These are phyloP conservation scores for Mormyrus hasselquistii DNA, from an alignment of 2,797 vertebrate species.

Conservation along the genomic window DNA sequence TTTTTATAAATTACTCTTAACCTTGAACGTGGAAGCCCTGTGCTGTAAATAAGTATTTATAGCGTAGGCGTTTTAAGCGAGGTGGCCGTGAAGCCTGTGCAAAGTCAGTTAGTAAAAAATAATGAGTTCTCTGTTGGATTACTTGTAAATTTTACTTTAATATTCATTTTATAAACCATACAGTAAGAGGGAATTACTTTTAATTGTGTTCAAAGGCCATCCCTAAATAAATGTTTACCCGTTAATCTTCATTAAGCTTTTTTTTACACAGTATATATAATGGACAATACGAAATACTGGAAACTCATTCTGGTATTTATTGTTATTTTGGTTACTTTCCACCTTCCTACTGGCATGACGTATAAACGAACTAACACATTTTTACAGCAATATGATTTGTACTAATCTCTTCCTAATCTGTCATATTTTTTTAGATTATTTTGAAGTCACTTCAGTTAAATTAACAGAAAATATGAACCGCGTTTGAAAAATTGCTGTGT, in stretches of 20 bases:
- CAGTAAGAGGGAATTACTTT: background rate
- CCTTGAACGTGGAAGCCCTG: background rate
- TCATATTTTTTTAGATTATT: background rate
- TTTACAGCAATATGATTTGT: background rate
- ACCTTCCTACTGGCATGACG: background rate
- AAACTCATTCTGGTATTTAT: background rate
- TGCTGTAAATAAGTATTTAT: background rate
- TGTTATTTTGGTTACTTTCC: background rate
- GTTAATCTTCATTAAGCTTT: background rate
- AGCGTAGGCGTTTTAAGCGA: background rate
- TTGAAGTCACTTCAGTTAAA: background rate
- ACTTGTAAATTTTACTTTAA: background rate
- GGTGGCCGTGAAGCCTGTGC: background rate
- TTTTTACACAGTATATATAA: too few relatives aligned
- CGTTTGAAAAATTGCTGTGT: background rate
- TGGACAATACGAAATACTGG: background rate
- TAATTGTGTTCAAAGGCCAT: background rate
- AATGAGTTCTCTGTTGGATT: background rate
- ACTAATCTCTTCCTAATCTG: background rate
- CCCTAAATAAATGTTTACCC: background rate
- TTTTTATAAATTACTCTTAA: background rate
- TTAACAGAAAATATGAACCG: background rate
- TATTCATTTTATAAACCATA: background rate
- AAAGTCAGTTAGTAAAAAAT: background rate
- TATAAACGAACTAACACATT: background rate